phyloP scores from a whole-genome alignment of 1,140 invertebrate species.

The Drosophila rufa region DNA sequence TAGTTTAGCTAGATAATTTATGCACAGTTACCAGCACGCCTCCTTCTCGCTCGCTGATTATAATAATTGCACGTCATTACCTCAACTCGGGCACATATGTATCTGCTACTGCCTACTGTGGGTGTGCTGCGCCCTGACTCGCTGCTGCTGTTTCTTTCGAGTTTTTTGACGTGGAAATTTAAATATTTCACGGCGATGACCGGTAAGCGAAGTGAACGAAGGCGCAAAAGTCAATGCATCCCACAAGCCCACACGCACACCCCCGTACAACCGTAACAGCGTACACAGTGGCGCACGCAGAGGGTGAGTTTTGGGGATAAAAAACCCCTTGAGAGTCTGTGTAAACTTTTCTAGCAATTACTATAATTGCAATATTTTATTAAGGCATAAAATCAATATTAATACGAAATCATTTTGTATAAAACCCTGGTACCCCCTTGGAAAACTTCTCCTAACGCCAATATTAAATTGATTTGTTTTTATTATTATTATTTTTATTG shows the following conservation, averaged over 20 bases:
- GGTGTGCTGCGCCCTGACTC: background rate
- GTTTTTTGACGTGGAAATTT: slow-evolving; percentile 25
- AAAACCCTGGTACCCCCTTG: background rate
- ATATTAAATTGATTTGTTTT: background rate
- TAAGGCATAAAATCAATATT: no score
- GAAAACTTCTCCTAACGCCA: background rate
- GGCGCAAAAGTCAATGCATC: slow-evolving; percentile 43
- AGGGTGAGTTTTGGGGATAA: background rate
- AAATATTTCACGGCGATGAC: slow-evolving; percentile 37
- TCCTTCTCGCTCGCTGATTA: slow-evolving; percentile 32
- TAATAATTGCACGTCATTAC: slow-evolving; percentile 49
- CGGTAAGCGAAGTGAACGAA: slow-evolving; percentile 24
- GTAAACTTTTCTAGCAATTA: background rate
- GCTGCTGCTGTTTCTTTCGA: slow-evolving; percentile 12
- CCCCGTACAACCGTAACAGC: background rate
- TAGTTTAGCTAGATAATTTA: slow-evolving; percentile 31
- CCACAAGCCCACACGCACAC: slow-evolving; percentile 9
- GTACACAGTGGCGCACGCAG: background rate
- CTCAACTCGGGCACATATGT: slow-evolving; percentile 2
- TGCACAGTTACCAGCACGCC: slow-evolving; percentile 45
- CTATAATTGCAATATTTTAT: background rate
- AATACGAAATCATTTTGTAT: no score
- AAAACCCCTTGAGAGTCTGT: background rate
- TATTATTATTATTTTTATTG: no score
- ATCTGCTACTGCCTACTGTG: background rate